phyloP scores from a whole-genome alignment of 1,140 invertebrate genomes.

The Saccostrea cuccullata region DNA sequence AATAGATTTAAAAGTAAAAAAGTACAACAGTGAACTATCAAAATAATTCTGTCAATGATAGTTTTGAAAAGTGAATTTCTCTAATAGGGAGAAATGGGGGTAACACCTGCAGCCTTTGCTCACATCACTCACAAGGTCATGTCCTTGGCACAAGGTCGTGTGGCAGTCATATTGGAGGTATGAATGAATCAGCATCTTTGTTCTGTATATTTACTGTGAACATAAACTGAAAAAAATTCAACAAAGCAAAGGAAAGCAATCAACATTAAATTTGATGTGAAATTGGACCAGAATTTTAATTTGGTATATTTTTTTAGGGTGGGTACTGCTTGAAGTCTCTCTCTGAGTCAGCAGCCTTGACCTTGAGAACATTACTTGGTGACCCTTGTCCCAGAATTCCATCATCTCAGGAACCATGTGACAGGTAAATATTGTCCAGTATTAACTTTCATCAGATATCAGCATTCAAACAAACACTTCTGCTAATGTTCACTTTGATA shows the following conservation, averaged over 20 bases:
- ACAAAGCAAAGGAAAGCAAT: too few species aligned
- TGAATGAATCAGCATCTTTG: not conserved
- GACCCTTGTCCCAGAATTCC: slow-evolving; percentile 88
- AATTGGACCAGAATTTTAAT: not conserved
- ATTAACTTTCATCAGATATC: too few species aligned
- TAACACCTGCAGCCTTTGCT: slow-evolving; percentile 92
- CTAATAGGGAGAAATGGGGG: slow-evolving; percentile 91
- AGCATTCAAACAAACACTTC: too few species aligned
- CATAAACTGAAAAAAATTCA: too few species aligned
- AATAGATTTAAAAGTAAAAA: too few species aligned
- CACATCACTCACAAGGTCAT: slow-evolving; percentile 88
- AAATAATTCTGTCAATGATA: too few species aligned
- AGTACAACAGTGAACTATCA: too few species aligned
- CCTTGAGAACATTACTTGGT: slow-evolving; percentile 88
- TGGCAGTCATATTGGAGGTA: slow-evolving; percentile 90
- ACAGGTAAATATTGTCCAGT: slow-evolving; percentile 53
- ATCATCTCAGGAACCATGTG: slow-evolving; percentile 71
- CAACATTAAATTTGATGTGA: too few species aligned
- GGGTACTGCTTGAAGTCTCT: slow-evolving; percentile 94
- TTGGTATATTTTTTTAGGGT: slow-evolving; percentile 82
- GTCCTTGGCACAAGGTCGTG: slow-evolving; percentile 85
- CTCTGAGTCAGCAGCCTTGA: slow-evolving; percentile 91
- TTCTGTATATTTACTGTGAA: too few species aligned
- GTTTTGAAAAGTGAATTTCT: not conserved
- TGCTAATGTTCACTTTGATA: too few species aligned